Evolutionary conservation across 37 sponge, comb jelly and placozoan species (phyloP), one percentile per base, ranked within the genome.

Genomic region (Beroe forskalii): DNA sequence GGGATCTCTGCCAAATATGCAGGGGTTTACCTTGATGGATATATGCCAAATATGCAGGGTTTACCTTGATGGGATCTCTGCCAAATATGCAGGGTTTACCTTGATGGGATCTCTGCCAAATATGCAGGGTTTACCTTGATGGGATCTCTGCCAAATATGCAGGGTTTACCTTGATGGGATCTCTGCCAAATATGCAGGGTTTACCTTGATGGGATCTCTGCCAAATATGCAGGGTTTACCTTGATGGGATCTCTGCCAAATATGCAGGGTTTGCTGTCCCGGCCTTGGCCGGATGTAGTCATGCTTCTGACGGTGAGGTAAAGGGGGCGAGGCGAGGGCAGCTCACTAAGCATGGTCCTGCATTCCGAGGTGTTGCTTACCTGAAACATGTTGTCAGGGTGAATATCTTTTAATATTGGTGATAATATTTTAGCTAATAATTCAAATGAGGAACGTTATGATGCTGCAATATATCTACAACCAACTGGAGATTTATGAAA

Each of bases 301-400:
- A 42, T 0, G n/a, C 38, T 80, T n/a, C 35, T 32, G 25, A 80
- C 22, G 30, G 55, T 38, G 30, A 80, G 28, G 86, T 80, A 80
- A 24, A 80, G 86, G 55, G 86, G 86, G 3, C 86, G 86, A 38
- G 38, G 38, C 4, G 86, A 37, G 43, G 86, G 86, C 86, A 80
- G 86, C 55, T 80, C 55, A 37, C 35, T 80, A 2, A 80, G 48
- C n/a, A 80, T 30, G 0, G 86, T 80, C 86, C 86, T 80, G 40
- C 86, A 80, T 38, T 80, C 86, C 4, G 38, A 43, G 0, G 86
- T 80, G 27, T 41, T 44, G 44, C 48, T 80, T 80, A 44, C 55
- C 86, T 80, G 72, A 24, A 20, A 20, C 25, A 63, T 9, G 9
- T 9, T 55, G 60, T n/a, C n/a, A n/a, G n/a, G n/a, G n/a, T n/a